Conservation (phyloP, 2,113 vertebrate species). For the Cyprinodon variegatus region DNA sequence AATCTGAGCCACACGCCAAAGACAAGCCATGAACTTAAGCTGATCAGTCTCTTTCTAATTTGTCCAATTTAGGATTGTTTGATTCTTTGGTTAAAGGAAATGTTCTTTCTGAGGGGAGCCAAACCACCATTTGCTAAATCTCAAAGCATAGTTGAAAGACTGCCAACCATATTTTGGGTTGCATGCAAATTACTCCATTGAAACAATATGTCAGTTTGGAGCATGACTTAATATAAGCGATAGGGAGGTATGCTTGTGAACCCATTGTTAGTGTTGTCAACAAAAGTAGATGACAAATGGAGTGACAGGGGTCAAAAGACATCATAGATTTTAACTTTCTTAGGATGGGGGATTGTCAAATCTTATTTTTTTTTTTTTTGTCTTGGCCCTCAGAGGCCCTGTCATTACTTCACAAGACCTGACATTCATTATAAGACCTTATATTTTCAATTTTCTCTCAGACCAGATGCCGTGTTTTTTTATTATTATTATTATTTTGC, state of each 20-base stretch:
- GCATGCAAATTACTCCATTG: conserved; percentile 51
- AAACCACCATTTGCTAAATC: conserved; percentile 66
- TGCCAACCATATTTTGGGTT: conserved; percentile 74
- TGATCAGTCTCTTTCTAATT: conserved; percentile 70
- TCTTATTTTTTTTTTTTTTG: conserved; percentile 30
- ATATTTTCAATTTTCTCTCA: conserved; percentile 21
- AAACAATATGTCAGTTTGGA: conserved; percentile 72
- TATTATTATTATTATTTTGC: too few relatives aligned
- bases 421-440: conserved; percentile 23
- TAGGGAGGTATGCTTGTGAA: conserved; percentile 38
- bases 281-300: conserved; percentile 48
- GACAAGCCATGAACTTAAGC: conserved; percentile 60
- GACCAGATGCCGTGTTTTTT: background rate
- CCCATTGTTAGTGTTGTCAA: conserved; percentile 41
- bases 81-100: conserved; percentile 58
- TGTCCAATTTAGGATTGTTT: conserved; percentile 65
- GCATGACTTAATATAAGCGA: conserved; percentile 60
- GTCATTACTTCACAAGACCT: conserved; percentile 26
- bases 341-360: conserved; percentile 1
- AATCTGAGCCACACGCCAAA: conserved; percentile 44
- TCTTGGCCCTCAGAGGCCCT: conserved; percentile 37
- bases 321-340: conserved; percentile 8
- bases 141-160: conserved; percentile 72
- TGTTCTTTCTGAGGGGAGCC: conserved; percentile 50
- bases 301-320: conserved; percentile 44